Conservation (phyloP, 1,140 invertebrate species). For the Stenopsyche tienmushanensis region DNA sequence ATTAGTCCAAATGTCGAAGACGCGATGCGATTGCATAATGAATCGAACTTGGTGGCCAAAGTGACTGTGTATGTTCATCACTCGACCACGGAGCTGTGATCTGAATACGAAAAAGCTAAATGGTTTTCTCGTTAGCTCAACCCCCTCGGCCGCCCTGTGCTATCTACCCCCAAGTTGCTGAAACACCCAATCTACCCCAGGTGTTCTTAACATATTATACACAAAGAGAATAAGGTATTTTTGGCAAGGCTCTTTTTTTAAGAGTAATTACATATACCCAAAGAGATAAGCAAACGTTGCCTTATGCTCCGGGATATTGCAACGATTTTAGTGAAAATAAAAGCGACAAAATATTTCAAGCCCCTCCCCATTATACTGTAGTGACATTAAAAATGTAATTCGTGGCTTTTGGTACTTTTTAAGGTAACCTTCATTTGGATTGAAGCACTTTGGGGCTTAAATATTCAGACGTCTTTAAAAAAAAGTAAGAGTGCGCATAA, state of each 20-base stretch:
- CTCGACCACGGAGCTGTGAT: constrained; percentile 6
- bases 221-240: not conserved
- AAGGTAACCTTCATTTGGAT: no score
- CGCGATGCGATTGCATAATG: no score
- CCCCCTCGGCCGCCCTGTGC: not conserved
- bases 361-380: no score
- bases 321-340: no score
- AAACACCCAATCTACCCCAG: not conserved
- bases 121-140: constrained; percentile 17
- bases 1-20: not conserved
- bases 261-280: not conserved
- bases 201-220: not conserved
- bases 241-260: not conserved
- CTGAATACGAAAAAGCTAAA: constrained; percentile 13
- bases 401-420: no score
- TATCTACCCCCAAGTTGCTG: not conserved
- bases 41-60: no score
- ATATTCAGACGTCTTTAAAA: no score
- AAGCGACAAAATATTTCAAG: no score
- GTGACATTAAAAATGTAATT: no score
- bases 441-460: no score
- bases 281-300: not conserved
- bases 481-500: no score
- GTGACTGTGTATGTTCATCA: not conserved
- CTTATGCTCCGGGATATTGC: no score